Conservation (phyloP, 1,140 invertebrate species). For the Thaumetopoea pityocampa region DNA sequence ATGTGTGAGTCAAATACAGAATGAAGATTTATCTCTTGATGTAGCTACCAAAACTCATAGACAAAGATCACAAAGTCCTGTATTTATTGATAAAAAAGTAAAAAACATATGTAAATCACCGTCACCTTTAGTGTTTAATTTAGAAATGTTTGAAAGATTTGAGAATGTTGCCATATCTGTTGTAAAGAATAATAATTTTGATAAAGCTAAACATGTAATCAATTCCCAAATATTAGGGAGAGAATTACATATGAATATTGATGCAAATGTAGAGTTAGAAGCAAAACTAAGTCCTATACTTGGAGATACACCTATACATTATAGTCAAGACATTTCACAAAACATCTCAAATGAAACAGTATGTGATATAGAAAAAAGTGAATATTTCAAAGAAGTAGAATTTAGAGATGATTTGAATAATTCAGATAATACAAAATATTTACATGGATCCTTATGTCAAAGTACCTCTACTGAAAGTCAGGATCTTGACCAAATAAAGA, state of each 20-base stretch:
- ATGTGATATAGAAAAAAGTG: too few species aligned
- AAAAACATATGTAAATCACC: constrained; percentile 24
- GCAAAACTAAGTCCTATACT: too few species aligned
- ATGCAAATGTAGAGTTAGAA: neutral
- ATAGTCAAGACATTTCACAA: too few species aligned
- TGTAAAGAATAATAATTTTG: constrained; percentile 32
- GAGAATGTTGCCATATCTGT: constrained; percentile 47
- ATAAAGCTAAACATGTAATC: constrained; percentile 41
- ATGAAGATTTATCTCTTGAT: neutral
- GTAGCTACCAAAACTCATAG: neutral
- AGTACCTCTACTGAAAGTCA: too few species aligned
- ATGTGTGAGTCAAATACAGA: neutral
- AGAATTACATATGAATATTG: constrained; percentile 25
- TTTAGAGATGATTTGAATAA: too few species aligned
- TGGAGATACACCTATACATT: too few species aligned
- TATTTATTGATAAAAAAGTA: constrained; percentile 21
- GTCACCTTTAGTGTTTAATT: constrained; percentile 33
- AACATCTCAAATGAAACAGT: too few species aligned
- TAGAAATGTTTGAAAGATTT: constrained; percentile 59
- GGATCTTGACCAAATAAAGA: too few species aligned
- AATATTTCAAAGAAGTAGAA: neutral
- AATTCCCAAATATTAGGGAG: constrained; percentile 49
- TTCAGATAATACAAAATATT: too few species aligned
- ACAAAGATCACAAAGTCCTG: constrained; percentile 21
- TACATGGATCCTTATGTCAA: too few species aligned